Evolutionary conservation across 2,113 vertebrate genomes (phyloP).

Genomic region (Poecile atricapillus): DNA sequence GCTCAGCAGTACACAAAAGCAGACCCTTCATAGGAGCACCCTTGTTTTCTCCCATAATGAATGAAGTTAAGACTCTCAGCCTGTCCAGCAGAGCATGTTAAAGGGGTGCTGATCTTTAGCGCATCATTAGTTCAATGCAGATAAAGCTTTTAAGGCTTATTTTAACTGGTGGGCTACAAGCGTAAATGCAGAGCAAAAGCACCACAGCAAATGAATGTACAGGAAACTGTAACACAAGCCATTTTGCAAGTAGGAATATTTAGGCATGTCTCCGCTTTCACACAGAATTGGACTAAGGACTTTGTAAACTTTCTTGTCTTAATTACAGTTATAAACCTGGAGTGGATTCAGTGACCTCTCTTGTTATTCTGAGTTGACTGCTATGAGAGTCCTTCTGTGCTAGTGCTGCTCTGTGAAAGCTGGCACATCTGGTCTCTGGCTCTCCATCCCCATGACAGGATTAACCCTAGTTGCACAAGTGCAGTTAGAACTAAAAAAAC

Average conservation of each 20-base stretch:
- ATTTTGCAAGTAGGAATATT: neutral
- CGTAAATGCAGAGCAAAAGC: neutral
- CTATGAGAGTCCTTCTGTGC: neutral
- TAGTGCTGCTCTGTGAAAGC: neutral
- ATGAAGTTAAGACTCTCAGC: slow-evolving; percentile 15
- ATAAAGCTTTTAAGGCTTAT: slow-evolving; percentile 32
- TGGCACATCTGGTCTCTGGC: neutral
- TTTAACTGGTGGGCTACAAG: slow-evolving; percentile 11
- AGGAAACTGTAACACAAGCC: neutral
- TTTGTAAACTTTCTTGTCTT: neutral
- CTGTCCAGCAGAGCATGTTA: slow-evolving; percentile 4
- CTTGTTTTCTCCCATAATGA: slow-evolving; percentile 5
- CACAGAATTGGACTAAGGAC: neutral
- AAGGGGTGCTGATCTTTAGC: slow-evolving; percentile 14
- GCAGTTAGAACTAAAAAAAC: neutral
- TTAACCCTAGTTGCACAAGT: neutral
- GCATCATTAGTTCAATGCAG: neutral
- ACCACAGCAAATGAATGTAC: neutral
- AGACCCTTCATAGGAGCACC: neutral
- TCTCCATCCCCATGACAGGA: neutral
- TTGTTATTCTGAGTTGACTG: neutral
- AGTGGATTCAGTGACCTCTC: neutral
- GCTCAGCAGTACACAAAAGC: slow-evolving; percentile 26
- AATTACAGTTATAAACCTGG: neutral
- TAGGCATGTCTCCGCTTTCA: neutral